Conservation (phyloP, 1,140 invertebrate genomes). For the Aricia agestis region DNA sequence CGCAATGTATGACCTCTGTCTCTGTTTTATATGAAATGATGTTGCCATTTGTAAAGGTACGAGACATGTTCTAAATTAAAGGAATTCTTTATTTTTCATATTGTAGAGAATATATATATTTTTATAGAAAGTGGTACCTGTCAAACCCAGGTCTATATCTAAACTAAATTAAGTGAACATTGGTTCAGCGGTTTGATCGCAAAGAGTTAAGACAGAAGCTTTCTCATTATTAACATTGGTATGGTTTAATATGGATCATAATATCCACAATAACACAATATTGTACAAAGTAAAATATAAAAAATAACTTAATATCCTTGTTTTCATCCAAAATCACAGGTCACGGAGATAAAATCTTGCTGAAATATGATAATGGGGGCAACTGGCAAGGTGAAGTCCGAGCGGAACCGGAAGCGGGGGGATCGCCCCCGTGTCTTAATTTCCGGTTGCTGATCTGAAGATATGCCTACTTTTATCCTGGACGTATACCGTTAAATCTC, state of each 20-base stretch:
- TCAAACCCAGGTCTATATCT: no score
- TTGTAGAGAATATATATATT: no score
- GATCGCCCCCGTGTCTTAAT: slow-evolving; percentile 42
- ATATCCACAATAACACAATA: no score
- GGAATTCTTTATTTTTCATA: neutral
- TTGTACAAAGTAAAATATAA: no score
- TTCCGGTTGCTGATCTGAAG: slow-evolving; percentile 44
- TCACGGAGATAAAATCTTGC: slow-evolving; percentile 23
- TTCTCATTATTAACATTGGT: no score
- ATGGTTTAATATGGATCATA: no score
- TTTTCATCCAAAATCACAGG: neutral
- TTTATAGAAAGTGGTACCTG: no score
- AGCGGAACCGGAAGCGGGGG: slow-evolving; percentile 36
- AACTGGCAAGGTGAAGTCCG: slow-evolving; percentile 41
- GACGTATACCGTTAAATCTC: slow-evolving; percentile 1
- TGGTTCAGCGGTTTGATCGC: no score
- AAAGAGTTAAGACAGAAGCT: no score
- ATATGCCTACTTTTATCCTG: slow-evolving; percentile 41
- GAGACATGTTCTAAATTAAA: neutral
- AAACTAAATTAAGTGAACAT: no score
- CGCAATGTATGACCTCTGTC: slow-evolving; percentile 11
- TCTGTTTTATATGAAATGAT: neutral
- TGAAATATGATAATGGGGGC: slow-evolving; percentile 44
- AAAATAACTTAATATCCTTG: neutral
- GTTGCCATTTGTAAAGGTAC: slow-evolving; percentile 2